These are phyloP conservation scores for Balaeniceps rex DNA, from an alignment of 2,113 vertebrate species.

Conservation along the genomic window DNA sequence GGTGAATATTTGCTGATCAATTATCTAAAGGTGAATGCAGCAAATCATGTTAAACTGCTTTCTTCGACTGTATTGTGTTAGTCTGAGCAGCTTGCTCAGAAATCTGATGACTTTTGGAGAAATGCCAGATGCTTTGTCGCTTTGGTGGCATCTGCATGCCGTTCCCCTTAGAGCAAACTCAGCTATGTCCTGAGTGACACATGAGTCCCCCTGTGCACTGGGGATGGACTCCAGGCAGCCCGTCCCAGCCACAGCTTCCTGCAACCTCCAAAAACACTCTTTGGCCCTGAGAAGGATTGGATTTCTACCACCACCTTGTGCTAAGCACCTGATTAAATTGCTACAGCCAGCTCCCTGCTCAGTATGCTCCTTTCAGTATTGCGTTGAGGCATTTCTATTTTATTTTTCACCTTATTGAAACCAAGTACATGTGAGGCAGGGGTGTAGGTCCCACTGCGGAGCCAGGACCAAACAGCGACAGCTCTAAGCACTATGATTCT, in stretches of 20 bases:
- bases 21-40: neutral
- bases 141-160: neutral
- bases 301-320: neutral
- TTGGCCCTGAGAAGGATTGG: neutral
- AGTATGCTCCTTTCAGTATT: neutral
- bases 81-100: neutral
- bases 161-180: neutral
- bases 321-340: neutral
- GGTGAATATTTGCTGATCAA: neutral
- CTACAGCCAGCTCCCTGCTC: neutral
- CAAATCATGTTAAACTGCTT: neutral
- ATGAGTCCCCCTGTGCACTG: no score
- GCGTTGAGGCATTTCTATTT: neutral
- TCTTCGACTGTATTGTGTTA: neutral
- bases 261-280: neutral
- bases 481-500: neutral
- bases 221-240: neutral
- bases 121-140: neutral
- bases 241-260: neutral
- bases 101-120: neutral
- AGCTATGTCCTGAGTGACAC: neutral
- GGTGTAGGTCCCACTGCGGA: neutral
- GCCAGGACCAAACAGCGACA: neutral
- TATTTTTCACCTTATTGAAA: neutral
- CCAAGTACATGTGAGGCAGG: neutral